Evolutionary conservation across 2,888 invertebrate genomes (phyloP).

Genomic region (Lithophane socia): DNA sequence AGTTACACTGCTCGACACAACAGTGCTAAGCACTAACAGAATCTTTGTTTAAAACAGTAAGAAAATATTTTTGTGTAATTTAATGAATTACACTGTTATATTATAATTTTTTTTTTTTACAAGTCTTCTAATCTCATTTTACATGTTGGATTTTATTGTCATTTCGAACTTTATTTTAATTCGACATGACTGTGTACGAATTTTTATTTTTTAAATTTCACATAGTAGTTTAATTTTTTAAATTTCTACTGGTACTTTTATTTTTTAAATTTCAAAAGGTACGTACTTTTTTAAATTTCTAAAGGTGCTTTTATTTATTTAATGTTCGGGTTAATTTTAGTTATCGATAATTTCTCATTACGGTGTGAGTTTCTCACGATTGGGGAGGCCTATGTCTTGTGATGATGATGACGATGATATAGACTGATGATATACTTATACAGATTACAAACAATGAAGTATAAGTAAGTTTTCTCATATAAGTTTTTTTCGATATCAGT

Average conservation of each 20-base stretch:
- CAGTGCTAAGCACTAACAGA: conserved; percentile 26
- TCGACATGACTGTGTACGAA: neutral
- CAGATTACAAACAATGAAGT: neutral
- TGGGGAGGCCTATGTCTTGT: neutral
- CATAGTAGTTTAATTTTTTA: too few relatives aligned
- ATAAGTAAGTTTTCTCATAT: neutral
- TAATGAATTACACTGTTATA: neutral
- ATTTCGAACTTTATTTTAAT: neutral
- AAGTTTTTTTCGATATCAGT: neutral
- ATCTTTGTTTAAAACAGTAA: neutral
- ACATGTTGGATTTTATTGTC: neutral
- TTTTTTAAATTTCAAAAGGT: neutral
- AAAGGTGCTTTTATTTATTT: neutral
- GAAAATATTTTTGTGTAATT: conserved; percentile 12
- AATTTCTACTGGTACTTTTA: neutral
- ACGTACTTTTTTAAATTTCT: neutral
- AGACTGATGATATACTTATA: neutral
- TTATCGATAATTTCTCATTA: neutral
- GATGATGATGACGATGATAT: neutral
- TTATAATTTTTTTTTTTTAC: neutral
- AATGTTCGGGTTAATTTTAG: neutral
- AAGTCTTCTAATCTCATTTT: conserved; percentile 19
- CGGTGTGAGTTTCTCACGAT: neutral
- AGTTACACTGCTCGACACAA: neutral
- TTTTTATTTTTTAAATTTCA: neutral